Base-by-base conservation (phyloP, 2,113 vertebrate species). In the Colaptes auratus region DNA sequence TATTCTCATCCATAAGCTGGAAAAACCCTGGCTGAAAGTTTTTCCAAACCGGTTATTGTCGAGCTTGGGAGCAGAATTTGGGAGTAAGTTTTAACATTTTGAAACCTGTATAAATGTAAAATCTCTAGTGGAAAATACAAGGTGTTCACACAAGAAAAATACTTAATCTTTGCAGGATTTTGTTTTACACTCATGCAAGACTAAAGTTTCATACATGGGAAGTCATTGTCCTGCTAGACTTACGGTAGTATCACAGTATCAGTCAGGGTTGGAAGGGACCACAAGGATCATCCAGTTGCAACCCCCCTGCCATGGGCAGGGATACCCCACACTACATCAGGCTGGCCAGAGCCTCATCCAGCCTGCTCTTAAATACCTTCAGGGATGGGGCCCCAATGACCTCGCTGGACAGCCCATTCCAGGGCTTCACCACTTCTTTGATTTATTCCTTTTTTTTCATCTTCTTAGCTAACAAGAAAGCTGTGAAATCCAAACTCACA, bases 11-110 rank as follows among this genome's bases (percentile, higher is more conserved):
- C 99, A 99, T 96, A 99, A 99, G 69, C 94, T 99, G 92, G 99
- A 99, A 97, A 98, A 99, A 61, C 99, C 99, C 11, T 99, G 99
- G 99, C 99, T 98, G 80, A 99, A 99, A 88, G 99, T 99, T 82
- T 99, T 99, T 90, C 99, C 99, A 5, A 98, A 99, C 53, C 98
- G 99, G 59, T 98, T 99, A 94, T 98, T 99, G 74, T 97, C 99
- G 60, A 98, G 99, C 97, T 85, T 99, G 71, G 99, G 99, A 89
- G 97, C 98, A 53, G 98, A 99, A 93, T 98, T 98, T 91, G 98
- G 92, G 33, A 97, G 99, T 99, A 94, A 98, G 98, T 95, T 97
- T 78, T 90, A 85, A 48, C 6, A 6, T 20, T 82, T 61, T 72
- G 52, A 50, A 53, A 66, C 15, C 30, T 65, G 4, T 58, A 17